A percentile compares a stretch with the other conserved stretches of the same genome.
Evolutionary conservation across 2,888 invertebrate species (phyloP).

Genomic region (Eremobia ochroleuca): DNA sequence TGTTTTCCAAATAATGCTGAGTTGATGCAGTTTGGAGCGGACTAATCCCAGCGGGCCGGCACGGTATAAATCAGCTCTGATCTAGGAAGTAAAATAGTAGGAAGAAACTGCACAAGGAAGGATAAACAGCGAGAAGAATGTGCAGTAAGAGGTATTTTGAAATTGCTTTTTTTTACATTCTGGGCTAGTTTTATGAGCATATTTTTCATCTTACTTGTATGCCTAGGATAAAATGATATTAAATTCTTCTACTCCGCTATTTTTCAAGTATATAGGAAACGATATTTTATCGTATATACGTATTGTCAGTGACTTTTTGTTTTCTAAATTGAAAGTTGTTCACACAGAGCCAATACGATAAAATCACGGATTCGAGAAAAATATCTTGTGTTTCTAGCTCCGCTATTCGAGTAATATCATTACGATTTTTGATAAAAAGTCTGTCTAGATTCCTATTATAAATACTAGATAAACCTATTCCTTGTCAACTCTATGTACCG

Average conservation of each 20-base stretch:
- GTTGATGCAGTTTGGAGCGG: constrained; percentile 15
- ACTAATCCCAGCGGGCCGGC: constrained; percentile 24
- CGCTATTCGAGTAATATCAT: no score
- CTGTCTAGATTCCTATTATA: background rate
- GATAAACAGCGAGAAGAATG: background rate
- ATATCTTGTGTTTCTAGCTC: no score
- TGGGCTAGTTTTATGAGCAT: background rate
- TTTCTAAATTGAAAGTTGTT: no score
- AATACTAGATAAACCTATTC: background rate
- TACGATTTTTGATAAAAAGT: background rate
- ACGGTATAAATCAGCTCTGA: constrained; percentile 36
- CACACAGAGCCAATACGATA: no score
- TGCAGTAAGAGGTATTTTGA: background rate
- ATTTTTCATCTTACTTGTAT: background rate
- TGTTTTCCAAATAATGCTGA: constrained; percentile 27
- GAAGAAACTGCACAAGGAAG: constrained; percentile 7
- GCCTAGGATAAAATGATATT: background rate
- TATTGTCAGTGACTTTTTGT: no score
- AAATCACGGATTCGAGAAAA: no score
- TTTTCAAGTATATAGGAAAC: no score
- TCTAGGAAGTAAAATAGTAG: constrained; percentile 24
- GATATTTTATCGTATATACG: no score
- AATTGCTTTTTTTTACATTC: background rate
- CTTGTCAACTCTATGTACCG: constrained; percentile 23
- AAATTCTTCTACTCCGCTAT: no score